Evolutionary conservation across 2,113 vertebrate species (phyloP).

Genomic region (Pangasianodon hypophthalmus): DNA sequence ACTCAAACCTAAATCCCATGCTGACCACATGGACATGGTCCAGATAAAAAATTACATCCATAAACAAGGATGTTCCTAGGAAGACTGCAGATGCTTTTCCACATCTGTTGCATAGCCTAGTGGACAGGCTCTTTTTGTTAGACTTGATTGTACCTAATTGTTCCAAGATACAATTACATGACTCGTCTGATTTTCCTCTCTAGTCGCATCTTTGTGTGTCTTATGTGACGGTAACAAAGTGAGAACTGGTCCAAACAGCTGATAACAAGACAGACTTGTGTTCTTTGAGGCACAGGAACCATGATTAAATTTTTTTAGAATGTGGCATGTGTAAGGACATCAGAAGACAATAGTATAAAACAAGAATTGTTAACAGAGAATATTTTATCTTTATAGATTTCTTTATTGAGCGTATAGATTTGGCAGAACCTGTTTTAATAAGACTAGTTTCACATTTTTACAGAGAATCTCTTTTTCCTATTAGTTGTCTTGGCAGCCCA

Average conservation of each 20-base stretch:
- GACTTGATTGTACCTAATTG: slow-evolving; percentile 47
- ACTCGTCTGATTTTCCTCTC: slow-evolving; percentile 10
- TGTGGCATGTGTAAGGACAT: not conserved
- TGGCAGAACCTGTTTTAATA: not conserved
- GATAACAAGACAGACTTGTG: not conserved
- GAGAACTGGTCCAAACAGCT: slow-evolving; percentile 3
- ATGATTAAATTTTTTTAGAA: not conserved
- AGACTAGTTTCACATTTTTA: not conserved
- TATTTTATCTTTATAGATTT: slow-evolving; percentile 15
- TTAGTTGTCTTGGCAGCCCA: not conserved
- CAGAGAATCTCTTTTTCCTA: slow-evolving; percentile 4
- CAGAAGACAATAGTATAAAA: not conserved
- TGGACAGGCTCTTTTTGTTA: slow-evolving; percentile 52
- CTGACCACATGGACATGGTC: slow-evolving; percentile 41
- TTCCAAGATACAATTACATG: slow-evolving; percentile 42
- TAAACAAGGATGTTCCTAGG: slow-evolving; percentile 46
- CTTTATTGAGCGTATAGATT: slow-evolving; percentile 45
- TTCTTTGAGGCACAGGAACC: not conserved
- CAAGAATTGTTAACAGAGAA: not conserved
- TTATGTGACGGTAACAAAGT: not conserved
- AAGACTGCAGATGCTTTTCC: slow-evolving; percentile 44
- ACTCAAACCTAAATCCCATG: slow-evolving; percentile 22
- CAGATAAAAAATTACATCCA: slow-evolving; percentile 51
- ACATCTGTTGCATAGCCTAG: slow-evolving; percentile 51
- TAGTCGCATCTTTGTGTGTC: not conserved